These are phyloP conservation scores for Capitella teleta DNA, from an alignment of 1,140 invertebrate genomes.

Conservation along the genomic window DNA sequence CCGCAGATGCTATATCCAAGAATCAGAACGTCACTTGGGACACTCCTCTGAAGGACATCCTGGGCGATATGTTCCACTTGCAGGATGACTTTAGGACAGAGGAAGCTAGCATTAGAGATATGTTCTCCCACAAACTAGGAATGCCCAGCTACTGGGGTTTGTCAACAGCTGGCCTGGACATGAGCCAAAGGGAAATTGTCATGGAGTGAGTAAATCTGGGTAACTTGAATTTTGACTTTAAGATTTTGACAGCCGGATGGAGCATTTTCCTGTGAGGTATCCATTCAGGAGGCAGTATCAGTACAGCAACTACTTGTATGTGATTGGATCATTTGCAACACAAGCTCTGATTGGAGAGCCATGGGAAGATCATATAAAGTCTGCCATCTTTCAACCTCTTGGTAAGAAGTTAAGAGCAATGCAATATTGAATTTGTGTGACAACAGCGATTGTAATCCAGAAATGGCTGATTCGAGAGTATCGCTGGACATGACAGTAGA, in stretches of 20 bases:
- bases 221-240: not conserved
- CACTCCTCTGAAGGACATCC: not conserved
- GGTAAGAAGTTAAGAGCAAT: no score
- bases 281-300: not conserved
- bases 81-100: not conserved
- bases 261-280: constrained; percentile 3
- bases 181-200: not conserved
- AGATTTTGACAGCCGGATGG: not conserved
- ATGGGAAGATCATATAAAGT: constrained; percentile 1
- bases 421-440: no score
- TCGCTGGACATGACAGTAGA: no score
- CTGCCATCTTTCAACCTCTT: not conserved
- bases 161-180: not conserved
- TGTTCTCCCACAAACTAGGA: constrained; percentile 1
- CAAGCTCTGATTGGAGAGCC: not conserved
- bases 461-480: no score
- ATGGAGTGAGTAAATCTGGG: constrained; percentile 1
- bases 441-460: no score
- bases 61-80: not conserved
- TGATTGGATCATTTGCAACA: not conserved
- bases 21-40: constrained; percentile 5
- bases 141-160: constrained; percentile 5
- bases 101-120: not conserved
- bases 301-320: not conserved
- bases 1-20: constrained; percentile 7